Evolutionary conservation across 2,888 invertebrate genomes (phyloP), one percentile per base, ranked within the genome.

Genomic region (Andrena fulva): DNA sequence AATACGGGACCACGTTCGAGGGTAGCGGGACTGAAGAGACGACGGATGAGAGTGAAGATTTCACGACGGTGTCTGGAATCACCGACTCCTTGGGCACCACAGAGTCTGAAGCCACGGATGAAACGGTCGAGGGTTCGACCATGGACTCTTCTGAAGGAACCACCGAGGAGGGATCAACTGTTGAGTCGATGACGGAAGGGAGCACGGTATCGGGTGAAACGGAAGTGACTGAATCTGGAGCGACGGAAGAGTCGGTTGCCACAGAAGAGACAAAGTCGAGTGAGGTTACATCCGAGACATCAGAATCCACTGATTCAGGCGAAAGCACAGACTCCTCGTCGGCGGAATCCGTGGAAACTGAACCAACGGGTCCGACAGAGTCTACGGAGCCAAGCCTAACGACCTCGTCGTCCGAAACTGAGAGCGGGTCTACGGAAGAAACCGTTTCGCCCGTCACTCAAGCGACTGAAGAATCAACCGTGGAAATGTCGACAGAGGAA

Each of bases 1-100:
- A 80, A 42, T 76, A 75, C 29, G 84, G 80, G 7, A 77, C 88
- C 8, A 89, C 86, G 1, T 10, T 87, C 3, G 93, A 93, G 78
- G 93, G 93, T 31, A 93, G 92, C 70, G 93, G 92, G 29, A 80
- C 89, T 10, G 89, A 87, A 12, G 90, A 84, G 10, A 70, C 48
- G 60, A 87, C 89, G 12, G 84, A 85, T 33, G 84, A 71, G 56
- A 64, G 52, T 27, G 90, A 89, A 59, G 87, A 29, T 6, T 71
- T 73, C 16, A 84, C 88, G 1, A 84, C 78, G 1, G 72, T 60
- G 12, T 76, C 82, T 1, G 86, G 64, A 2, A 64, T 60, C 6
- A 85, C 87, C 7, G 89, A 86, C 8, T 42, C 66, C 12, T 66
- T 82, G 2, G 85, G 54, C 0, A 62, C 59, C 5, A 83, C 86